Base-by-base conservation (phyloP, 2,888 invertebrate species). In the Epinotia ramella region DNA sequence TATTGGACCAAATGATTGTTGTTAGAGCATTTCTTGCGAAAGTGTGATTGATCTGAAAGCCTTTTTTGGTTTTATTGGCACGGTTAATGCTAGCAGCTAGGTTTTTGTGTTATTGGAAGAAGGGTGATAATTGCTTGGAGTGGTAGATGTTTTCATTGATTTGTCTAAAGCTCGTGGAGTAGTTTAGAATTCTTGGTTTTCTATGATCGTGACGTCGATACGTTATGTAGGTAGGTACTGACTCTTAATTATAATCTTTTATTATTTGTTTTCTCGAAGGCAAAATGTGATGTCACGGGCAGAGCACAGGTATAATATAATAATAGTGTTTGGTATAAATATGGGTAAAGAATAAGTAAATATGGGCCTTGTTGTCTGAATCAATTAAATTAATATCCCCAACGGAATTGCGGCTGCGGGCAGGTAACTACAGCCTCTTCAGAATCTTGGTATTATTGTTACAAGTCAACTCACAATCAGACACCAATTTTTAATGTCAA, bases 11-110 rank as follows among this genome's bases (percentile, higher is more conserved):
- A 24, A 59, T 24, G 59, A 28, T 16, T 60, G 16, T 62, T 33
- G 33, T n/a, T 9, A 33, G 9, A 9, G 40, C 40, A 9, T 62
- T 62, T 62, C 62, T 62, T 62, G 62, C 33, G n/a, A 53, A 33
- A 62, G 62, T 62, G 62, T 62, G 62, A 62, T 62, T 28, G 62
- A 62, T 62, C 62, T 62, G 33, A 28, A 62, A 33, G 62, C n/a
- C 28, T 53, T 60, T 28, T 62, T 33, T 9, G n/a, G 62, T 62
- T 16, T n/a, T 13, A 62, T 33, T 62, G n/a, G n/a, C 33, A 33
- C 6, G 7, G 28, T 60, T 28, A 20, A 12, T 60, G 16, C 62
- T 62, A 62, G 13, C 6, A 16, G 16, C 9, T 28, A 13, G 2
- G 7, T 33, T 33, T n/a, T 60, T 60, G 28, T 60, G 7, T 33